Evolutionary conservation across 2,113 vertebrate species (phyloP).

Genomic region (Larimichthys crocea): DNA sequence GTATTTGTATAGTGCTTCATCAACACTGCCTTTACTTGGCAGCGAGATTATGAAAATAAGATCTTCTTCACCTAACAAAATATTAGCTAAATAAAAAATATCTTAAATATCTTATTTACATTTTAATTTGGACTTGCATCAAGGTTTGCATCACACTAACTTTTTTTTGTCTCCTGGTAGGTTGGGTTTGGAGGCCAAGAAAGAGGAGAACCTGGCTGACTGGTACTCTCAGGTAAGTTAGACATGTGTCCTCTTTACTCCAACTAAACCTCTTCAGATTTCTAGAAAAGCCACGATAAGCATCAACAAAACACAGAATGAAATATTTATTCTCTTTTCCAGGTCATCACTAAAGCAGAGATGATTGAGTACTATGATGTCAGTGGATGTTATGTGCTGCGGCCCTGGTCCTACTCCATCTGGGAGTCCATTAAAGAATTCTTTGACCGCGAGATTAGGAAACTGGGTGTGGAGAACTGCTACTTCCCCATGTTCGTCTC

Average conservation of each 20-base stretch:
- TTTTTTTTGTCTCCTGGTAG: slow-evolving; percentile 73
- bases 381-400: slow-evolving; percentile 97
- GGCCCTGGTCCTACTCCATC: slow-evolving; percentile 94
- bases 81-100: too few species aligned
- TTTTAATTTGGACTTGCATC: too few species aligned
- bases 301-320: background rate
- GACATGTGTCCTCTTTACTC: background rate
- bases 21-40: background rate
- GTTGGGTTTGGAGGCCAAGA: slow-evolving; percentile 95
- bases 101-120: background rate
- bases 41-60: too few species aligned
- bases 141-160: slow-evolving; percentile 1
- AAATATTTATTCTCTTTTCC: background rate
- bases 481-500: slow-evolving; percentile 99
- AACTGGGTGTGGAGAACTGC: slow-evolving; percentile 97
- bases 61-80: too few species aligned
- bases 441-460: slow-evolving; percentile 95
- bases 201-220: slow-evolving; percentile 96
- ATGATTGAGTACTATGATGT: slow-evolving; percentile 99
- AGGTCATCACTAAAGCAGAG: slow-evolving; percentile 99
- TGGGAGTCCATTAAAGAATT: slow-evolving; percentile 96
- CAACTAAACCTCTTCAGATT: background rate
- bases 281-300: background rate
- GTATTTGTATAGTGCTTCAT: background rate
- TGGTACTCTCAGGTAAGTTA: slow-evolving; percentile 96